Percentiles rank a stretch among this genome's conserved stretches.
phyloP scores from a whole-genome alignment of 2,113 vertebrate species.

The Jaculus jaculus region DNA sequence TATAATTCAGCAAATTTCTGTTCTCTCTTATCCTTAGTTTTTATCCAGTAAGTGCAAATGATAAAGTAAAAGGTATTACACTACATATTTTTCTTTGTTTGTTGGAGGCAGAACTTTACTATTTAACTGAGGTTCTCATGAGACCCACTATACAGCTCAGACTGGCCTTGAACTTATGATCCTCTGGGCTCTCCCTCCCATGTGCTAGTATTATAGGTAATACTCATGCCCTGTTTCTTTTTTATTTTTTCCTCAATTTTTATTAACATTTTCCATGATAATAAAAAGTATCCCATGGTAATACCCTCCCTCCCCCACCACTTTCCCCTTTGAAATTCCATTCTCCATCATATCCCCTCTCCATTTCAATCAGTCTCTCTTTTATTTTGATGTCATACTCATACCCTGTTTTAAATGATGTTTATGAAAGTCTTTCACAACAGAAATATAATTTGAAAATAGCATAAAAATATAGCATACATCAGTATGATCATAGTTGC shows the following conservation, averaged over 20 bases:
- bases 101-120: neutral
- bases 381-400: too few species aligned
- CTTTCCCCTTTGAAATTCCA: too few species aligned
- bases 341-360: too few species aligned
- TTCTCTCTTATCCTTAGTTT: neutral
- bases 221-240: too few species aligned
- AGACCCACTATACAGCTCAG: neutral
- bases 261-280: too few species aligned
- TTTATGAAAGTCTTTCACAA: conserved; percentile 11
- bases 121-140: neutral
- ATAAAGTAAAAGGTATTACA: neutral
- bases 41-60: conserved; percentile 11
- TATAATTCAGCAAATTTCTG: neutral
- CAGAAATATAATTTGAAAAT: neutral
- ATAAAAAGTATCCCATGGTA: too few species aligned
- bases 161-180: neutral
- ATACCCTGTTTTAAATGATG: neutral
- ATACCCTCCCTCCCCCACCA: too few species aligned
- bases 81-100: neutral
- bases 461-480: neutral
- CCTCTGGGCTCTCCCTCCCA: neutral
- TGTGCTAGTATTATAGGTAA: neutral
- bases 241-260: too few species aligned
- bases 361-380: too few species aligned
- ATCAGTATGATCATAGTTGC: neutral